Base-by-base conservation (phyloP, 2,888 invertebrate species). In the Pterostichus madidus region DNA sequence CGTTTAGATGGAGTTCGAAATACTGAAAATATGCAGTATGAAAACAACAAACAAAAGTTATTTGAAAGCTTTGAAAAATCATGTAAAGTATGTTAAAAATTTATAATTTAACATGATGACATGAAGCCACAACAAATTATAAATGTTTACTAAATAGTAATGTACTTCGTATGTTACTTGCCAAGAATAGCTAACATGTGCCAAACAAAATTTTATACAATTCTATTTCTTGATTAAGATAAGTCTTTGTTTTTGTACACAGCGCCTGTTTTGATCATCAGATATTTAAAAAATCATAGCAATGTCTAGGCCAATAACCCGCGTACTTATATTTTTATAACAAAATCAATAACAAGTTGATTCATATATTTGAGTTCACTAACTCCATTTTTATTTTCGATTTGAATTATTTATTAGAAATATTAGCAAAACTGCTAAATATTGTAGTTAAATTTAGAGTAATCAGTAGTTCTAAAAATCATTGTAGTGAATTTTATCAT, bases 131-230 rank as follows among this genome's bases (percentile, higher is more conserved):
- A 64, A 39, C 64, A 64, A 13, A 56, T 56, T 56, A 56, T 56
- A 56, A 49, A 35, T 68, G 68, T 71, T 71, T 71, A 71, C 68
- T 11, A 39, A 71, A 71, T 46, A 44, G 3, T 17, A 71, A 44
- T 71, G 5, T 39, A 13, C 7, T 24, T 15, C 15, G 7, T 15
- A 44, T 17, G n/a, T 39, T 39, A 11, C 5, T 11, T 44, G 68
- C 68, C 68, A 71, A 71, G 4, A 71, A 7, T 15, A 71, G 17
- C 68, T 44, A 71, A 39, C 39, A 7, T 7, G 39, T 39, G 39
- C 39, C 39, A 39, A 8, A 8, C 7, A 39, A 1, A 39, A 39
- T 39, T 6, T 39, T 39, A 39, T 5, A 39, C 39, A 39, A 3
- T 39, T 39, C 39, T 39, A 39, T 39, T 39, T 39, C 39, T 39